Conservation (phyloP, 2,113 vertebrate species). For the Formicarius rufipectus region DNA sequence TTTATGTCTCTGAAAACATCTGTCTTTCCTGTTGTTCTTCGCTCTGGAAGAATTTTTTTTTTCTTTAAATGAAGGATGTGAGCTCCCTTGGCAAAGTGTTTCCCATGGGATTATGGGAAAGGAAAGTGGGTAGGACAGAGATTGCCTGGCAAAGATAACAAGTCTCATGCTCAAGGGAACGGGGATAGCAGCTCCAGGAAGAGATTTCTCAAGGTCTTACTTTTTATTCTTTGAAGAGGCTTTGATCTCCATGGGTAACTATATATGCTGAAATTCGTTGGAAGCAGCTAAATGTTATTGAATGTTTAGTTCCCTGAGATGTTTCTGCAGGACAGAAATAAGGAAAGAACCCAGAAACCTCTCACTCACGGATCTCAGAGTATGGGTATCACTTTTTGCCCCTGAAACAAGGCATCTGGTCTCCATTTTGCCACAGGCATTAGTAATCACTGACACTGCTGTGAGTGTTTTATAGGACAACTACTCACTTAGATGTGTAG, state of each 20-base stretch:
- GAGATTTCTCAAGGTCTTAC: not conserved
- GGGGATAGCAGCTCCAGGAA: not conserved
- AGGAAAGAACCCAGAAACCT: not conserved
- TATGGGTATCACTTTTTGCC: not conserved
- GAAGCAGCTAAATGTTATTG: not conserved
- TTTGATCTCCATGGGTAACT: not conserved
- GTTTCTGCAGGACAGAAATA: not conserved
- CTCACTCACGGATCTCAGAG: accelerated
- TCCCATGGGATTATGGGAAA: not conserved
- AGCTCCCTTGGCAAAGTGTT: not conserved
- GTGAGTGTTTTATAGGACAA: not conserved
- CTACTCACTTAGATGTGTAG: not conserved
- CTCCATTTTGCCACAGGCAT: not conserved
- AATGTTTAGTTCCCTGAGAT: not conserved
- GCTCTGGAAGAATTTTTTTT: not conserved
- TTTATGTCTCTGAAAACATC: not conserved
- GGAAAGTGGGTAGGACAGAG: not conserved
- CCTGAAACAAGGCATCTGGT: not conserved
- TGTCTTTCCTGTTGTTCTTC: not conserved
- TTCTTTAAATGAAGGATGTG: not conserved
- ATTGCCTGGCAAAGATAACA: not conserved
- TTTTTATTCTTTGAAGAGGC: not conserved
- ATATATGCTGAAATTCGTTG: not conserved
- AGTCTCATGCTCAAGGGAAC: not conserved
- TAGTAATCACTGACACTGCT: not conserved